These are phyloP conservation scores for Nothobranchius kuhntae DNA, from an alignment of 2,113 vertebrate genomes.

Conservation along the genomic window DNA sequence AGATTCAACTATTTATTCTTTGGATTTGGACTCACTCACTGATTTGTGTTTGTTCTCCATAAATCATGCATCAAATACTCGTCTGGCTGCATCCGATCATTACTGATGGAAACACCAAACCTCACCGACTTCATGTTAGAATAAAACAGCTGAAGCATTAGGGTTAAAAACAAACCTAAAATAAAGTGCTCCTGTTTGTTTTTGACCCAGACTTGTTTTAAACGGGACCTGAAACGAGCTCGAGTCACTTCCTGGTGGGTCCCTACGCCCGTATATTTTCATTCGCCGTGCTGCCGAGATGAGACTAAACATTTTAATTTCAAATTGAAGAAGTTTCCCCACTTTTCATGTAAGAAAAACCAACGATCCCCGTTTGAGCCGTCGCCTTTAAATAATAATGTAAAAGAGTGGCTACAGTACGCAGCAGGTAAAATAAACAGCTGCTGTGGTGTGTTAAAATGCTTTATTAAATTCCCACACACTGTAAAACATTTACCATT, in stretches of 20 bases:
- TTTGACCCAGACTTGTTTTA: slow-evolving; percentile 30
- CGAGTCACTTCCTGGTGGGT: slow-evolving; percentile 27
- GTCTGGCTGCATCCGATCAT: no score
- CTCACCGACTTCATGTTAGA: no score
- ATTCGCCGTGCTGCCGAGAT: slow-evolving; percentile 27
- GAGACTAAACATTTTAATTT: slow-evolving; percentile 56
- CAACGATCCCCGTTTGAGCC: neutral
- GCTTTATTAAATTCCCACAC: neutral
- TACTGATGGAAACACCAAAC: no score
- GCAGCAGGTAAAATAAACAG: slow-evolving; percentile 4
- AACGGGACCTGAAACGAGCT: slow-evolving; percentile 36
- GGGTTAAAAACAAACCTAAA: neutral
- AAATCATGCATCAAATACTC: no score
- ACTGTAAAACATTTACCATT: neutral
- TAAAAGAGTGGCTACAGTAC: neutral
- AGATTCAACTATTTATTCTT: no score
- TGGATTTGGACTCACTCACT: no score
- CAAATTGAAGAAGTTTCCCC: slow-evolving; percentile 9
- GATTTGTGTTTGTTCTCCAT: no score
- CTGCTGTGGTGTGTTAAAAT: neutral
- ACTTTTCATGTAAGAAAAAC: neutral
- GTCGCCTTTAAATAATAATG: neutral
- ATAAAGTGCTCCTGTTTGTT: slow-evolving; percentile 36
- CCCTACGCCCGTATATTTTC: slow-evolving; percentile 50
- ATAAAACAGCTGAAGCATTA: slow-evolving; percentile 2